Evolutionary conservation across 2,797 vertebrate species (phyloP), one percentile per base, ranked within the genome.

Genomic region (Microhierax caerulescens): DNA sequence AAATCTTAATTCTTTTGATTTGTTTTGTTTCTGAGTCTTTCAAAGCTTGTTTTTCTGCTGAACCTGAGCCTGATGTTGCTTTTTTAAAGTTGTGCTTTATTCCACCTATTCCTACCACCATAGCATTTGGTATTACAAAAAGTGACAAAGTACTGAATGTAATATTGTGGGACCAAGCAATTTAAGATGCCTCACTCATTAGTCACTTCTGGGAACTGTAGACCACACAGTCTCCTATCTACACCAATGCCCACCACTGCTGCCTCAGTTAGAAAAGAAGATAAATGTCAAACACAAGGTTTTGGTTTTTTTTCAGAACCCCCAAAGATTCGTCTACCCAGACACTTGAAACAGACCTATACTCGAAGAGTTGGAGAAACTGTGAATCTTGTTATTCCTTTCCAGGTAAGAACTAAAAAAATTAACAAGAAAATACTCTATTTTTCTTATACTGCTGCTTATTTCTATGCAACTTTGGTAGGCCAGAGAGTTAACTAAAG

Each of bases 351-450:
- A 97, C 99, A 99, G 98, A 99, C 99, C 2, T 99, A 99, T 59
- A 98, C 99, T 90, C 98, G 99, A 80, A 99, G 98, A 97, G 99
- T 99, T 79, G 99, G 99, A 95, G 99, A 99, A 97, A 98, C 99
- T 16, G 99, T 99, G 93, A 99, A 99, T 97, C 98, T 99, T 11
- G 99, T 99, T 56, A 99, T 99, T 96, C 99, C 99, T 85, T 99
- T 99, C 93, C 97, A 99, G 98, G 99, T 99, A 98, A 98, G 64
- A 63, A 45, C 10, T 67, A 39, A 89, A 79, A 50, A 30, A 7
- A 32, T 12, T 5, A 32, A 24, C 11, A 54, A 36, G 22, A n/a
- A 34, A 19, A 59, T 41, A 7, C 20, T 85, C 23, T 30, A 1
- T 41, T 86, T 43, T 59, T 75, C 39, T 53, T 8, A 36, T 34